Percentiles rank a stretch among this genome's conserved stretches.
phyloP scores from a whole-genome alignment of 2,113 vertebrate species.

The Prolemur simus region DNA sequence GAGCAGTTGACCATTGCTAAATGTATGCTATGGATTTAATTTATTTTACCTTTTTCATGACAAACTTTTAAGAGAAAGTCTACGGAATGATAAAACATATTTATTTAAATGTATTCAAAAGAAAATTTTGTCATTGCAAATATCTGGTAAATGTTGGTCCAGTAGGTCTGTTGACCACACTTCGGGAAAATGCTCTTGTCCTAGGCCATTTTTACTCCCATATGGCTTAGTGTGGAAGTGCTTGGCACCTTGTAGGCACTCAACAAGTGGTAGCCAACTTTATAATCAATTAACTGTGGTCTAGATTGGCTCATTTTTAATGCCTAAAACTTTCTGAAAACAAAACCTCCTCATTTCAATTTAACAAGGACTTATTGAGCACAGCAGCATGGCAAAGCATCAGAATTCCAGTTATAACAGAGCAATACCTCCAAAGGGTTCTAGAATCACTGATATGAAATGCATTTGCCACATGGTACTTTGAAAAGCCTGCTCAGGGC shows the following conservation, averaged over 20 bases:
- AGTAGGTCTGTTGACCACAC: background rate
- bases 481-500: background rate
- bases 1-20: background rate
- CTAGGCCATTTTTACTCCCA: background rate
- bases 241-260: background rate
- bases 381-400: background rate
- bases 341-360: background rate
- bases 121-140: background rate
- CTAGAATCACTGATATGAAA: background rate
- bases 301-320: constrained; percentile 43
- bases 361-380: background rate
- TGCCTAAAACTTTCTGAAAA: background rate
- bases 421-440: background rate
- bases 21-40: background rate
- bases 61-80: background rate
- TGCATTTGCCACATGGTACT: background rate
- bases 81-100: background rate
- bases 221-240: background rate
- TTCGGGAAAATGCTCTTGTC: background rate
- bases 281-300: background rate
- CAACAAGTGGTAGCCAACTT: background rate
- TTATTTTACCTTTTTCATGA: background rate
- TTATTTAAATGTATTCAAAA: background rate
- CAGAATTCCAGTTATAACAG: background rate
- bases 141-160: background rate